Evolutionary conservation across 2,888 invertebrate species (phyloP), one percentile per base, ranked within the genome.

Genomic region (Teleogryllus oceanicus): DNA sequence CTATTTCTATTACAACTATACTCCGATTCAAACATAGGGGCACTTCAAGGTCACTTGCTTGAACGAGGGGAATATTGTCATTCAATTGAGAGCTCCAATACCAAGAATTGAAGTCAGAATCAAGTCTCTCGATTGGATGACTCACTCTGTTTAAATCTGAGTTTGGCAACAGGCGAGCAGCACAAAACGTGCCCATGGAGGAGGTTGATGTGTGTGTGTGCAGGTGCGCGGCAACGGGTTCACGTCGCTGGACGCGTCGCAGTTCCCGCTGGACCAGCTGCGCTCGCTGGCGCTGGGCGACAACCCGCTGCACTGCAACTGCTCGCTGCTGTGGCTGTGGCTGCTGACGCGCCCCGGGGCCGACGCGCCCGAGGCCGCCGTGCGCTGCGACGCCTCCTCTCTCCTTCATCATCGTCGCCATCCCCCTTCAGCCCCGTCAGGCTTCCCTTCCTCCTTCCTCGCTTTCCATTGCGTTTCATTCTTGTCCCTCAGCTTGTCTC

Each of bases 311-410:
- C 90, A 92, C 81, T 96, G 96, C 87, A 96, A 96, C 87, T 96
- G 96, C 86, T 95, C 95, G 78, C 88, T 96, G 81, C 89, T 94
- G 82, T 96, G 96, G 96, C 88, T 96, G 76, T 95, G 95, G 94
- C 92, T 92, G 85, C 89, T 95, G 77, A 84, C 83, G 2, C 51
- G 80, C 18, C 21, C n/a, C n/a, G 87, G 92, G 83, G 87, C 89
- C 77, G 90, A 90, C 83, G 90, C 91, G 82, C 90, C 90, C 16
- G 91, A 92, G 85, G 24, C 78, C 75, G 83, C 80, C 74, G 89
- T 89, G 75, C 87, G 88, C 24, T 85, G 87, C 50, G 87, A 88
- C 82, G 86, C 84, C 16, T 86, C 87, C 12, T 85, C 84, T 88
- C 74, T 86, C 87, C 37, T 87, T 86, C 79, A 83, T 85, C 24